These are phyloP conservation scores for Cosmia pyralina DNA, from an alignment of 2,888 invertebrate genomes.

Conservation along the genomic window DNA sequence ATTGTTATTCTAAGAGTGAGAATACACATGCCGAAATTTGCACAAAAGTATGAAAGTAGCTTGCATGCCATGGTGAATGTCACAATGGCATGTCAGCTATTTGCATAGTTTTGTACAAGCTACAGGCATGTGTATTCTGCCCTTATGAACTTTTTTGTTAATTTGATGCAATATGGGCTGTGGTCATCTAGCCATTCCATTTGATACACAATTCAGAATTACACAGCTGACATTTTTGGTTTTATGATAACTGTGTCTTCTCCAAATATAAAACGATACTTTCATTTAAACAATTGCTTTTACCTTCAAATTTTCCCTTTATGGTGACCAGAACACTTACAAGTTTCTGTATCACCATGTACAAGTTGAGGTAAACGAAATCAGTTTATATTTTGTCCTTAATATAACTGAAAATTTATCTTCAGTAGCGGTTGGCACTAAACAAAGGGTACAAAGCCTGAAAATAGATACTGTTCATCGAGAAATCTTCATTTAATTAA, in stretches of 20 bases:
- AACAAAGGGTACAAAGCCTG: slow-evolving; percentile 16
- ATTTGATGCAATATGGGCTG: slow-evolving; percentile 7
- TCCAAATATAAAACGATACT: neutral
- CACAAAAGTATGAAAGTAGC: too few species aligned
- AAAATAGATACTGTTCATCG: slow-evolving; percentile 31
- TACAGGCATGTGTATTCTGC: too few species aligned
- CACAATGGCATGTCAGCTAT: too few species aligned
- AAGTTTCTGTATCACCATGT: neutral
- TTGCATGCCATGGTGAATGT: too few species aligned
- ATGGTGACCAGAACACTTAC: slow-evolving; percentile 11
- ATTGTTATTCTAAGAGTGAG: neutral
- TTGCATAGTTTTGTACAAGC: too few species aligned
- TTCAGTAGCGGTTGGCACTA: neutral
- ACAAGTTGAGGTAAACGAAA: slow-evolving; percentile 2
- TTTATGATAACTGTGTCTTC: slow-evolving; percentile 13
- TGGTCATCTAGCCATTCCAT: slow-evolving; percentile 25
- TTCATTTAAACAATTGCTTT: slow-evolving; percentile 22
- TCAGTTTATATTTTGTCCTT: neutral
- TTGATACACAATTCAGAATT: neutral
- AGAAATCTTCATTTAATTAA: slow-evolving; percentile 21
- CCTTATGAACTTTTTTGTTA: slow-evolving; percentile 17
- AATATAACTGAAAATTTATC: neutral
- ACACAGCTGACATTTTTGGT: slow-evolving; percentile 17
- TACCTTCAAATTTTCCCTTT: slow-evolving; percentile 11
- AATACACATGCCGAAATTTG: too few species aligned